Evolutionary conservation across 2,797 vertebrate species (phyloP).

Genomic region (Myoxocephalus aenaeus): DNA sequence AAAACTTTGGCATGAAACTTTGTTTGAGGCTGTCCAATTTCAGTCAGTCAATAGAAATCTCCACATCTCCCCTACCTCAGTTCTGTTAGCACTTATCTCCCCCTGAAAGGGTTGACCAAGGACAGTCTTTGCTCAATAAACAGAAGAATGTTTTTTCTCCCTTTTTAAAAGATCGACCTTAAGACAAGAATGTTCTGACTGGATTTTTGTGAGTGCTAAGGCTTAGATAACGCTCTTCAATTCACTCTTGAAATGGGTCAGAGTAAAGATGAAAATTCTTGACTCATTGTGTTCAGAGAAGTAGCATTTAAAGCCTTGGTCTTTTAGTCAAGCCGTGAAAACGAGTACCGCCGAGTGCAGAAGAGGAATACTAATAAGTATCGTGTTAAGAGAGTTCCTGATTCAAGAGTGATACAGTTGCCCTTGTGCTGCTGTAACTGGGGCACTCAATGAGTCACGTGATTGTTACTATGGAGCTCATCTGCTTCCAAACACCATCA

Average conservation of each 20-base stretch:
- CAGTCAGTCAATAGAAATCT: constrained; percentile 76
- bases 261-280: constrained; percentile 61
- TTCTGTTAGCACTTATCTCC: constrained; percentile 72
- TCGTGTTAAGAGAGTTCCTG: constrained; percentile 44
- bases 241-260: constrained; percentile 65
- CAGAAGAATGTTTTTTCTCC: constrained; percentile 62
- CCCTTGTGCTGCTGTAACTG: constrained; percentile 41
- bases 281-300: constrained; percentile 64
- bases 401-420: constrained; percentile 44
- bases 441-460: constrained; percentile 24
- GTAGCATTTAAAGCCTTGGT: constrained; percentile 53
- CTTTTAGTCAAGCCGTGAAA: constrained; percentile 52
- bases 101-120: constrained; percentile 74
- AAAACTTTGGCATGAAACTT: constrained; percentile 76
- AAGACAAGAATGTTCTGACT: constrained; percentile 70
- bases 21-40: constrained; percentile 74
- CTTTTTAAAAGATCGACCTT: constrained; percentile 74
- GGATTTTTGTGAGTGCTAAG: constrained; percentile 69
- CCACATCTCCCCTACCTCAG: constrained; percentile 51
- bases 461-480: constrained; percentile 39
- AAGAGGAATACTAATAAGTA: constrained; percentile 54
- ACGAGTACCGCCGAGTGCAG: constrained; percentile 40
- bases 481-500: constrained; percentile 15
- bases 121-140: constrained; percentile 76
- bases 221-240: constrained; percentile 68